Base-by-base conservation (phyloP, 2,113 vertebrate species). In the Tetraodon nigroviridis region DNA sequence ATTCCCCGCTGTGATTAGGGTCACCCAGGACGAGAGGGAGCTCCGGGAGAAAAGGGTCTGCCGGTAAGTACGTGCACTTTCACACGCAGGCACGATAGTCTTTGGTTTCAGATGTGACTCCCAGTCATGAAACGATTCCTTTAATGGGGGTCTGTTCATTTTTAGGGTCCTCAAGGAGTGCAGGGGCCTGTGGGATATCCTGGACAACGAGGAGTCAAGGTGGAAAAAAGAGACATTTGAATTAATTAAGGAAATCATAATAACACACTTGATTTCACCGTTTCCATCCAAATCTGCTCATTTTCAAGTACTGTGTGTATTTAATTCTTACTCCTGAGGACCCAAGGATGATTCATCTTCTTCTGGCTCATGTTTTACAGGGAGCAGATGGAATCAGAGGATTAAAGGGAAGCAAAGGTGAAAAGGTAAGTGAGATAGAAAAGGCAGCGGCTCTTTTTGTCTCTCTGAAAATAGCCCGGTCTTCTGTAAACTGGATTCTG, bases 371-470 rank as follows among this genome's bases (percentile, higher is more conserved):
- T 40, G 3, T 14, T 51, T 57, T 72, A 63, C 74, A 99, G 97
- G 97, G 97, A 58, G 95, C 95, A 4, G 96, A 99, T 44, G 97
- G 97, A 50, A 87, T 98, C 69, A 91, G 96, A 20, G 97, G 96
- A 2, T 58, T 99, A 71, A 98, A 96, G 69, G 97, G 95, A 62
- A 94, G 92, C 71, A 99, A 98, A 77, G 96, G 97, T 0, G 94
- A 98, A 78, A 98, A 98, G 95, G 97, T 99, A 80, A 92, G 90
- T 11, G 54, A 21, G 20, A 41, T 17, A 24, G 10, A 60, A 5
- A 52, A 37, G n/a, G 5, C 47, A 8, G 1, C 8, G 32, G 24
- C 24, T 27, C 7, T 27, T 32, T 37, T 37, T 37, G 4, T 37
- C 4, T 6, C 12, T 37, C 32, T 37, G 11, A 37, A 37, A 37